Base-by-base conservation (phyloP, 30 jellyfish, hydroid and myxozoan genomes). In the Sanderia malayensis region DNA sequence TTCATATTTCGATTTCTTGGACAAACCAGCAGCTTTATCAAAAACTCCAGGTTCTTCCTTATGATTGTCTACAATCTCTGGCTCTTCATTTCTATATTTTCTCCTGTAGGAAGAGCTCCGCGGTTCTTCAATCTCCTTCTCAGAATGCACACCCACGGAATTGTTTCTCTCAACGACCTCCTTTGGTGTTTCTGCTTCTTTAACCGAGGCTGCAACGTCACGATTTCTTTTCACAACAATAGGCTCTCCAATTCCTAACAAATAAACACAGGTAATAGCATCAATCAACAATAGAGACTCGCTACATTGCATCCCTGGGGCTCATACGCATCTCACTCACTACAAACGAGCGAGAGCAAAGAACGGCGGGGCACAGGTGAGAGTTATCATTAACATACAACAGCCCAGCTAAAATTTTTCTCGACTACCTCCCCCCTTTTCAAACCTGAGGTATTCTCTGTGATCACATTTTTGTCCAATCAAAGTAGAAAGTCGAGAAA, bases 171-270 rank as follows among this genome's bases (percentile, higher is more conserved):
- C 32, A 8, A 7, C 31, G 1, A 4, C 27, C 44, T 73, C 72
- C 22, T 46, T 72, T 45, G 49, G 87, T 13, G 83, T 61, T 22
- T 74, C 84, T 3, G 59, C 81, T 19, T 30, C 67, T 17, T 28
- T 19, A 3, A 76, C n/a, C 2, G 80, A 37, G 41, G 61, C 71
- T 28, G 13, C 44, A 31, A 57, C 83, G 9, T 80, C 34, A 18
- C 52, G 34, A 19, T 73, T 34, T 46, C 84, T 72, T 37, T 41
- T 80, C 46, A 80, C 46, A 6, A 58, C 67, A 23, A 68, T 66
- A 4, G 93, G 79, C 17, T 69, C 89, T 52, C 89, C 89, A 25
- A 76, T 74, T 17, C 87, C 87, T 76, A 17, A 23, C 19, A 10
- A 23, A 9, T 11, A 41, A 15, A n/a, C n/a, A n/a, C n/a, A n/a